Percentiles rank a stretch among this genome's conserved stretches.
Evolutionary conservation across 2,113 vertebrate species (phyloP).

Genomic region (Centropus bengalensis): DNA sequence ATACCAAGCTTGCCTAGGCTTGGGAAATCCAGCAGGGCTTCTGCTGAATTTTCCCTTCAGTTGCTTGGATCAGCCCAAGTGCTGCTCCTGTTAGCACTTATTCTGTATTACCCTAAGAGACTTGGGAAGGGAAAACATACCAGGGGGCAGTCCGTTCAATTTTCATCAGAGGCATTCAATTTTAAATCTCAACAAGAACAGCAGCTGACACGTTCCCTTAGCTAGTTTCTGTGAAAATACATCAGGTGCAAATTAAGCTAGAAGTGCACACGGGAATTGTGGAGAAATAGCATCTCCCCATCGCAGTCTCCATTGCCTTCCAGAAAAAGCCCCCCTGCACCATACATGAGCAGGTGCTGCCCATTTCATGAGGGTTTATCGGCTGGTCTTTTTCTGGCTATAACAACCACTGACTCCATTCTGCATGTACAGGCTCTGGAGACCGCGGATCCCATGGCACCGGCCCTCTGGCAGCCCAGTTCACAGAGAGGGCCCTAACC

Average conservation of each 20-base stretch:
- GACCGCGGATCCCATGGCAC: rapidly evolving
- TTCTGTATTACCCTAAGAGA: neutral
- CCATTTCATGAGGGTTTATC: neutral
- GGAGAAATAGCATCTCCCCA: neutral
- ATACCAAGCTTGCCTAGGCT: constrained; percentile 9
- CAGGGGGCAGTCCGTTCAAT: neutral
- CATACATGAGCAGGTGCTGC: neutral
- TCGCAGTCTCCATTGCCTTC: neutral
- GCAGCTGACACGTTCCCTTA: neutral
- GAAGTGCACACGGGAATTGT: neutral
- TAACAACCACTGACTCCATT: neutral
- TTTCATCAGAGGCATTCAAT: neutral
- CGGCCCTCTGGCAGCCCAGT: neutral
- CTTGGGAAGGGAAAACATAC: neutral
- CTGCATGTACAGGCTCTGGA: rapidly evolving
- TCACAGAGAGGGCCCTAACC: neutral
- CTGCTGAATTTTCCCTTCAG: constrained; percentile 10
- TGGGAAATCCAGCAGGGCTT: constrained; percentile 27
- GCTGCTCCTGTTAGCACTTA: constrained; percentile 6
- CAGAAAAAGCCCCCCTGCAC: neutral
- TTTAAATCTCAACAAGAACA: constrained; percentile 7
- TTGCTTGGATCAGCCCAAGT: neutral
- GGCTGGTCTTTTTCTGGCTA: neutral
- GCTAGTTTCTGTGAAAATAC: neutral
- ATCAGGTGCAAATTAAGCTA: neutral